phyloP scores from a whole-genome alignment of 2,888 invertebrate species.

The Caenorhabditis plicata region DNA sequence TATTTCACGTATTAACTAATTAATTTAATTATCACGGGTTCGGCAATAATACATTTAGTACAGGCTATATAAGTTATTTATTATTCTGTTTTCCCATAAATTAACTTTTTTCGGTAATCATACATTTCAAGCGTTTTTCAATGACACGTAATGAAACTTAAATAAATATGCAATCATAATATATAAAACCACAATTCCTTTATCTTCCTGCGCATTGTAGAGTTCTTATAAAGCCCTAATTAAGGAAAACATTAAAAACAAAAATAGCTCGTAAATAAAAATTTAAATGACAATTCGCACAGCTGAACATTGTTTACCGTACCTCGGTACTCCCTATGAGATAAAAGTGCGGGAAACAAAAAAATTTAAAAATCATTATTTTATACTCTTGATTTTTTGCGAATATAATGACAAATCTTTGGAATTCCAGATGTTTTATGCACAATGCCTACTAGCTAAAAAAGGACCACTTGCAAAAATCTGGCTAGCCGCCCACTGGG shows the following conservation, averaged over 20 bases:
- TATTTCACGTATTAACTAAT: background rate
- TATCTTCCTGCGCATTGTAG: no score
- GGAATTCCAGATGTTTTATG: slow-evolving; percentile 29
- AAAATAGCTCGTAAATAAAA: background rate
- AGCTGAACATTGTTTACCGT: slow-evolving; percentile 21
- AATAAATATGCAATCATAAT: no score
- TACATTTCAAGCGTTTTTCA: no score
- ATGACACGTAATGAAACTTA: no score
- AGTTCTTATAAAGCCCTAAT: no score
- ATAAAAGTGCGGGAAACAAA: slow-evolving; percentile 12
- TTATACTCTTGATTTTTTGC: background rate
- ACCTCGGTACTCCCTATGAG: slow-evolving; percentile 1
- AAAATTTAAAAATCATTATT: background rate
- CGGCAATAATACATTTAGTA: no score
- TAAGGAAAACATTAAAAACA: background rate
- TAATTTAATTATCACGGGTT: no score
- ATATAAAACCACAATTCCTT: no score
- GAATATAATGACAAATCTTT: background rate
- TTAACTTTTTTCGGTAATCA: no score
- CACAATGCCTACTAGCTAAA: slow-evolving; percentile 29
- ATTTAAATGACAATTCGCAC: slow-evolving; percentile 27
- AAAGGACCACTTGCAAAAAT: slow-evolving; percentile 96
- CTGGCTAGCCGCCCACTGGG: slow-evolving; percentile 99
- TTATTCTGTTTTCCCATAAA: no score
- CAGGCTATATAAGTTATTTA: no score